These are phyloP conservation scores for Lepidothrix coronata DNA, from an alignment of 2,113 vertebrate species.

Conservation along the genomic window DNA sequence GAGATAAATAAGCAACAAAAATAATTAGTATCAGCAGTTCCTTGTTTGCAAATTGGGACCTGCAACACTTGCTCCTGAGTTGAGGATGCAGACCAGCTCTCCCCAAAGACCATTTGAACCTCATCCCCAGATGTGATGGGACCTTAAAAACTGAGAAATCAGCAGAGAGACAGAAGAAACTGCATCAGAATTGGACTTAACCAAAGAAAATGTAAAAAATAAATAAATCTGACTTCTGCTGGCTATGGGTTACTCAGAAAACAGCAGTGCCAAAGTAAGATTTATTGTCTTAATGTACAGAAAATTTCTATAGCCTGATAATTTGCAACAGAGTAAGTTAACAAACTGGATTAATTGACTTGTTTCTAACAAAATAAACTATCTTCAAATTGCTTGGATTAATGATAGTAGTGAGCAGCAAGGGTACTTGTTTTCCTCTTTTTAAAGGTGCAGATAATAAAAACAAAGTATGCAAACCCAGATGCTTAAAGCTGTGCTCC, in stretches of 20 bases:
- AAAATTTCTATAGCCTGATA: background rate
- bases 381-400: background rate
- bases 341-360: background rate
- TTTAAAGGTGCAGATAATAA: background rate
- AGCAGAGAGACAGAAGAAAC: background rate
- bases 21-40: background rate
- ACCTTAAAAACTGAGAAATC: background rate
- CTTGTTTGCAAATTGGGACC: background rate
- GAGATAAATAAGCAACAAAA: slow-evolving; percentile 8
- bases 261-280: background rate
- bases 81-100: background rate
- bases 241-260: background rate
- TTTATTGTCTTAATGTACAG: background rate
- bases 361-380: background rate
- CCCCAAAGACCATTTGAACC: background rate
- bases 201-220: background rate
- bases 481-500: background rate
- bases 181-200: background rate
- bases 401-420: background rate
- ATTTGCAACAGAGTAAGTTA: background rate
- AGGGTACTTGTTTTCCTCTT: background rate
- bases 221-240: background rate
- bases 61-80: background rate
- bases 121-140: background rate
- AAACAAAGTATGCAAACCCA: background rate